Evolutionary conservation across 2,888 invertebrate species (phyloP), one percentile per base, ranked within the genome.

Genomic region (Geophilus truncorum): DNA sequence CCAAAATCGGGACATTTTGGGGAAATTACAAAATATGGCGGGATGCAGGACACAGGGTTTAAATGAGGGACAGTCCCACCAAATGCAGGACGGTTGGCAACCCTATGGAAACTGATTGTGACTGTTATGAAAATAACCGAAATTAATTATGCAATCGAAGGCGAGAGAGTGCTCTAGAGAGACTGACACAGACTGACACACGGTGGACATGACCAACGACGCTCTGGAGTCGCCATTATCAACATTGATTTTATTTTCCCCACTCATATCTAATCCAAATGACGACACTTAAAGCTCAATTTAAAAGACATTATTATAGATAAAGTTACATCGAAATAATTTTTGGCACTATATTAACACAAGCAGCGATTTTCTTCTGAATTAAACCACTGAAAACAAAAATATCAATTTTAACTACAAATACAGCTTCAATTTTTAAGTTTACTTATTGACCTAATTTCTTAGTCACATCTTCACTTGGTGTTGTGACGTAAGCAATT

Each of bases 291-390:
- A 23, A 10, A n/a, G 15, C 36, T 57, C 78, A 79, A 32, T 28
- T 77, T 79, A 62, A 51, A 78, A 80, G 75, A 82, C 75, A 77
- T 77, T 77, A 57, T 36, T 34, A 76, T n/a, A n/a, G n/a, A 82
- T 10, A 30, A 82, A 87, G 89, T 88, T 87, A 91, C 87, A 98
- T 90, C 0, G 97, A 98, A 1, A 92, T 94, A 21, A 98, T 89
- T 86, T 93, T 92, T 0, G 97, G 97, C 82, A 98, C 91, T 75
- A 98, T 94, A 86, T 98, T 98, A 0, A 98, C 96, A 88, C 98
- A 98, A 0, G 97, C 98, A 0, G 96, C 97, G 70, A 97, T 87
- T 85, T 95, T 94, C 62, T 91, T 90, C 83, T 91, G 90, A 0
- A 98, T 93, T 51, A 96, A 87, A 5, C 93, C 93, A 84, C 91